Percentiles rank a stretch among this genome's conserved stretches.
phyloP scores from a whole-genome alignment of 2,797 vertebrate species.

The Varecia variegata region DNA sequence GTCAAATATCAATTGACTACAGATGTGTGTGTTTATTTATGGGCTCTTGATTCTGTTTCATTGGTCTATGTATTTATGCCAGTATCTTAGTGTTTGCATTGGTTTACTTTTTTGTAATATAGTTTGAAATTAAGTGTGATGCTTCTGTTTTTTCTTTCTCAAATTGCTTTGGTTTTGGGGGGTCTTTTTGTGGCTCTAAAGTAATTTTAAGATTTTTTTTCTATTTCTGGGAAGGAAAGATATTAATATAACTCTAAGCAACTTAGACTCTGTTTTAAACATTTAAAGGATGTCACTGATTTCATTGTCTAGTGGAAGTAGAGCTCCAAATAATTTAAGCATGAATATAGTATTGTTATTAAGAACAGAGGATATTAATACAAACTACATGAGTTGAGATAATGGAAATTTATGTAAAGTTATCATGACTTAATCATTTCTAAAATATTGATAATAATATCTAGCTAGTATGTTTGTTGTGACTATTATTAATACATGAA shows the following conservation, averaged over 20 bases:
- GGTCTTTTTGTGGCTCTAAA: neutral
- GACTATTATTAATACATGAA: neutral
- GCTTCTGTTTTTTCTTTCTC: neutral
- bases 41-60: neutral
- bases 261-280: neutral
- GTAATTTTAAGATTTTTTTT: neutral
- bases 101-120: neutral
- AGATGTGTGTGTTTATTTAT: neutral
- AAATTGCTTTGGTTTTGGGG: neutral
- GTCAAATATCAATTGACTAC: neutral
- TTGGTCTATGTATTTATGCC: neutral
- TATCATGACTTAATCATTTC: neutral
- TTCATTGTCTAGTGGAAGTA: neutral
- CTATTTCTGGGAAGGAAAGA: neutral
- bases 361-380: neutral
- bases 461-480: neutral
- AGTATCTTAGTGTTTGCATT: neutral
- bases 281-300: neutral
- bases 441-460: neutral
- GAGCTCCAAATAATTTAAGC: neutral
- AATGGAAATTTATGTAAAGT: neutral
- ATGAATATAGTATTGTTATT: neutral
- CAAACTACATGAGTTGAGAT: neutral
- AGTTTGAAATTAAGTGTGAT: no score
- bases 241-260: neutral